These are phyloP conservation scores for Donacobius atricapilla DNA, from an alignment of 2,113 vertebrate species.

Conservation along the genomic window DNA sequence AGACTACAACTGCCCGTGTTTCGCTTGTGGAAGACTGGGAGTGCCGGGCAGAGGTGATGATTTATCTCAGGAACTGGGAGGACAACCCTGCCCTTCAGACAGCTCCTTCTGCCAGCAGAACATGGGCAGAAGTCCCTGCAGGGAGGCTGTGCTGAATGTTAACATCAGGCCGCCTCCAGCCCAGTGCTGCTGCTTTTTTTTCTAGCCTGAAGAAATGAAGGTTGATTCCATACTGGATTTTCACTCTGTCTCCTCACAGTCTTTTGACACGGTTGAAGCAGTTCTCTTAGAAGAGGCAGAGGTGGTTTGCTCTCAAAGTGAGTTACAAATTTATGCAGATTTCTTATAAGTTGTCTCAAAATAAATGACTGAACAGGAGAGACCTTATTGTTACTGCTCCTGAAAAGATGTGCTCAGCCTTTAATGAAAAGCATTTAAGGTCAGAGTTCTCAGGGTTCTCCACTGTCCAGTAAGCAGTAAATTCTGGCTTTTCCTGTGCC, in stretches of 20 bases:
- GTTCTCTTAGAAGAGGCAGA: background rate
- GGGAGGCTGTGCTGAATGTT: background rate
- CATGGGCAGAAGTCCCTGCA: background rate
- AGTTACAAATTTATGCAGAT: background rate
- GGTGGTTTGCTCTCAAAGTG: background rate
- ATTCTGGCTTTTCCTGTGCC: conserved; percentile 17
- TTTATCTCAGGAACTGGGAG: background rate
- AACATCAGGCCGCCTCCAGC: background rate
- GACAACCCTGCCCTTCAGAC: background rate
- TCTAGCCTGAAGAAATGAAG: background rate
- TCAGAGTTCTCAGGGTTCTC: background rate
- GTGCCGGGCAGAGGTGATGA: background rate
- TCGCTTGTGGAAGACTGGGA: background rate
- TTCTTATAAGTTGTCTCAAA: background rate
- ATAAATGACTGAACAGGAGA: background rate
- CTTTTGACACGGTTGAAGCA: background rate
- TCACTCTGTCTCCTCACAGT: background rate
- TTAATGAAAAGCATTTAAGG: conserved; percentile 1
- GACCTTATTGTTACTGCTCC: background rate
- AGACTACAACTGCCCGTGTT: background rate
- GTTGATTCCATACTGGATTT: background rate
- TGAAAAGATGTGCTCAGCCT: background rate
- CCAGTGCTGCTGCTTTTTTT: background rate
- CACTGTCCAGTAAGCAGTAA: conserved; percentile 5
- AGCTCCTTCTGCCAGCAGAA: background rate